Evolutionary conservation across 2,888 invertebrate species (phyloP), one percentile per base, ranked within the genome.

Genomic region (Dasysyrphus tricinctus): DNA sequence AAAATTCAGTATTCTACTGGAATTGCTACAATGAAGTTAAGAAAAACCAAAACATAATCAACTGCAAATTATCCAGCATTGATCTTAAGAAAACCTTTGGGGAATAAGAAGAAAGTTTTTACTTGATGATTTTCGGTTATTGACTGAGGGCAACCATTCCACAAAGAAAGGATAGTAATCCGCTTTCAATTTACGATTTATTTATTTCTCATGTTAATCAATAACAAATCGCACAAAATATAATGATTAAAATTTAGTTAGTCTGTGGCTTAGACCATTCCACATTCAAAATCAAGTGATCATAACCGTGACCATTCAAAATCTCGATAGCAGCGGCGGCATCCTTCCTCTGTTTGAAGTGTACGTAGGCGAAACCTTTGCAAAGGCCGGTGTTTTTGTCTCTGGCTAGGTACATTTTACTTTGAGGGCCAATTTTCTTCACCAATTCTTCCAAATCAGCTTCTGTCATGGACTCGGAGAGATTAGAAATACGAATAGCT

Each of bases 361-460:
- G 99, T 83, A 99, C 98, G 92, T 99, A 99, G 14, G 99, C 99
- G 93, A 99, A 99, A 83, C 99, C 99, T 94, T 98, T 97, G 93
- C 97, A 97, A n/a, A 95, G 94, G 11, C 97, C 97, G 88, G 96
- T 96, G 83, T 94, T 94, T 93, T 97, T 97, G 90, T 99, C 99
- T 92, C 98, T 98, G 12, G 99, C 99, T 90, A 99, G 94, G 92
- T 97, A 99, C 90, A 99, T 95, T 91, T 99, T 97, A 89, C 97
- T 96, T 86, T 98, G 96, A 1, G 96, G 96, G 3, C 99, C 99
- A 91, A 99, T 98, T 54, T 96, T 96, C 91, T 97, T 96, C 75
- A 99, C 99, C 77, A 99, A 94, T 89, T 99, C 98, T 90, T 99
- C 98, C 88, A 99, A 94, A 94, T 99, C 99, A 12, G 96, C 95